phyloP scores from a whole-genome alignment of 2,113 vertebrate genomes.

The Vidua chalybeata region DNA sequence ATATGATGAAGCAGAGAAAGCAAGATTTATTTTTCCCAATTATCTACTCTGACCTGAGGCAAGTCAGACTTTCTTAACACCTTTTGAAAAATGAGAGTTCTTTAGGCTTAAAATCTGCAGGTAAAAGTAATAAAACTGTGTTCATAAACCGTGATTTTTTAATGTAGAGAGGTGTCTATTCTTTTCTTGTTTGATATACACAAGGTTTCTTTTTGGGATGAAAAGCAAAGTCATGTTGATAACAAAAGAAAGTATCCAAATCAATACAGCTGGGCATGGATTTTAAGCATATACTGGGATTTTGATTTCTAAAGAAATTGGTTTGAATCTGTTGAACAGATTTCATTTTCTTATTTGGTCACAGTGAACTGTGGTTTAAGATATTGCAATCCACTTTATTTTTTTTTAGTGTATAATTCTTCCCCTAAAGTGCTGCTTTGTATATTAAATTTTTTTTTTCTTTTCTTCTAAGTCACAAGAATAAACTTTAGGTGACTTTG shows the following conservation, averaged over 20 bases:
- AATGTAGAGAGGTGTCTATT: neutral
- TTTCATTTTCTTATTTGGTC: neutral
- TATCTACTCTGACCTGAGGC: neutral
- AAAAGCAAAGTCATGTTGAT: neutral
- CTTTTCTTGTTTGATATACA: neutral
- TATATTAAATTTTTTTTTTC: neutral
- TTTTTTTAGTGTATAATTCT: neutral
- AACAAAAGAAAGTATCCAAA: neutral
- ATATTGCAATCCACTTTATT: neutral
- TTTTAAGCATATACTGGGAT: neutral
- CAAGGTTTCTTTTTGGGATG: neutral
- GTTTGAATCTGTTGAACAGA: neutral
- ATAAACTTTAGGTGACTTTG: neutral
- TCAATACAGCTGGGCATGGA: accelerated
- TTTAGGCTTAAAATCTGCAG: neutral
- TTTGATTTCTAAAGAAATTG: neutral
- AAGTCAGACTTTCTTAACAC: neutral
- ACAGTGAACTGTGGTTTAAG: neutral
- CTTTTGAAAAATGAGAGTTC: neutral
- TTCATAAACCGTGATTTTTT: neutral
- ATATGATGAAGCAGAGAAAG: neutral
- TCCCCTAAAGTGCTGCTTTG: accelerated
- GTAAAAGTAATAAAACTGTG: neutral
- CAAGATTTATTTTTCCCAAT: neutral
- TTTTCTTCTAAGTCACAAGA: neutral